Evolutionary conservation across 2,113 vertebrate species (phyloP).

Genomic region (Amblyopsis rosae): DNA sequence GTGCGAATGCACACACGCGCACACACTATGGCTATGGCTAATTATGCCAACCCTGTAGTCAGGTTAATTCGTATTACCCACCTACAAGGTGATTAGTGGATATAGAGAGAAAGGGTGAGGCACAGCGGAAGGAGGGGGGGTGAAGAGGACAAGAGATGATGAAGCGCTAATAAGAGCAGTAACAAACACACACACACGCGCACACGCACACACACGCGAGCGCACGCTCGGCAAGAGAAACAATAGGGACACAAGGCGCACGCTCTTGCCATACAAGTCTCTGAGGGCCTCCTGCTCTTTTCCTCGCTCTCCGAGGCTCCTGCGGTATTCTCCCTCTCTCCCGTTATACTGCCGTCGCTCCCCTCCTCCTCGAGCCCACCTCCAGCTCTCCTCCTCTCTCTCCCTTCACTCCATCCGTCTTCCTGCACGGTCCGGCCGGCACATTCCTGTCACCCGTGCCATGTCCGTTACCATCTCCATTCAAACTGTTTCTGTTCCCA

Average conservation of each 20-base stretch:
- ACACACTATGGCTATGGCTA: constrained; percentile 9
- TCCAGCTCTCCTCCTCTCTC: background rate
- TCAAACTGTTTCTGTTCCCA: constrained; percentile 13
- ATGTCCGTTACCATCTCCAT: background rate
- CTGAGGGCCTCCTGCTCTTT: background rate
- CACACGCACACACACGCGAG: background rate
- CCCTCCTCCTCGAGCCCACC: background rate
- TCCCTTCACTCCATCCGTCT: background rate
- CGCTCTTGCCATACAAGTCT: background rate
- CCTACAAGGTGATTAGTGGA: constrained; percentile 19
- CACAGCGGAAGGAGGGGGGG: background rate
- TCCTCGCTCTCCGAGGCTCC: too few relatives aligned
- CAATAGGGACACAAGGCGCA: too few relatives aligned
- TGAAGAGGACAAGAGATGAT: constrained; percentile 19
- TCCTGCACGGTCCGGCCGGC: too few relatives aligned
- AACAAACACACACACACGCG: constrained; percentile 23
- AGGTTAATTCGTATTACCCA: constrained; percentile 43
- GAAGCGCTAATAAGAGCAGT: constrained; percentile 42
- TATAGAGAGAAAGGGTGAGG: constrained; percentile 22
- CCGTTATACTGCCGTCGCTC: too few relatives aligned
- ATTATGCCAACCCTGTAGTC: constrained; percentile 43
- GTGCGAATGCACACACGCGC: background rate
- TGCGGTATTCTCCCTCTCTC: too few relatives aligned
- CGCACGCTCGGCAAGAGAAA: too few relatives aligned
- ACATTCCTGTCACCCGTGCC: too few relatives aligned